phyloP scores from a whole-genome alignment of 2,797 vertebrate genomes.

The Crypturellus tataupa region DNA sequence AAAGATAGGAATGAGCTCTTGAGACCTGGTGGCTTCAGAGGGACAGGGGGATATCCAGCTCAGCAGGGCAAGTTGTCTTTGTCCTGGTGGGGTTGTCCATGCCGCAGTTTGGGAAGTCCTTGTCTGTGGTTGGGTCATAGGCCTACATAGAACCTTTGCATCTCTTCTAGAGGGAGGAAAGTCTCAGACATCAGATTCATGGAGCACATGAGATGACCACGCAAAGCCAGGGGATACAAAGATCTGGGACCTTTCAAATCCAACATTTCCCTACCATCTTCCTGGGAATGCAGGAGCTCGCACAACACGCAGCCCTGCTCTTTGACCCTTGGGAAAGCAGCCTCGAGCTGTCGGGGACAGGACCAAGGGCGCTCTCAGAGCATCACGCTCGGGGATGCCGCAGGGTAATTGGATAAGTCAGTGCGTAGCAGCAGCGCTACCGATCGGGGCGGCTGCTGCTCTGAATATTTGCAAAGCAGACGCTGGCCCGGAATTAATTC shows the following conservation, averaged over 20 bases:
- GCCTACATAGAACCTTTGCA: background rate
- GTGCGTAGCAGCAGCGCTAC: background rate
- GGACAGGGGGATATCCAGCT: background rate
- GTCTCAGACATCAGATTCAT: background rate
- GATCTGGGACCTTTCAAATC: background rate
- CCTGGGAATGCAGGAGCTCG: background rate
- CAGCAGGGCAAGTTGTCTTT: rapidly evolving
- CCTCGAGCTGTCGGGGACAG: rapidly evolving
- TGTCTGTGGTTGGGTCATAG: background rate
- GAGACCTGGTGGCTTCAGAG: background rate
- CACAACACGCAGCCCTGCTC: background rate
- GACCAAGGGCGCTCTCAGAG: background rate
- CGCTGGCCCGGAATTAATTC: constrained; percentile 44
- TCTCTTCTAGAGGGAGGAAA: background rate
- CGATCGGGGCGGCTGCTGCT: background rate
- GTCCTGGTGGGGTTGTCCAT: rapidly evolving
- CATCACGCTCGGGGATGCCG: background rate
- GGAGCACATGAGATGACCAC: rapidly evolving
- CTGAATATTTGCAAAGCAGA: constrained; percentile 56
- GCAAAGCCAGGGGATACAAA: background rate
- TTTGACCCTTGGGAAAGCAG: background rate
- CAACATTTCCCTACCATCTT: background rate
- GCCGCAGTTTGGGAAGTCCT: background rate
- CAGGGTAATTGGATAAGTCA: background rate
- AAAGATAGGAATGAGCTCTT: background rate